A percentile compares a stretch with the other conserved stretches of the same genome.
Evolutionary conservation across 2,113 vertebrate genomes (phyloP).

Genomic region (Chloropsis cyanopogon): DNA sequence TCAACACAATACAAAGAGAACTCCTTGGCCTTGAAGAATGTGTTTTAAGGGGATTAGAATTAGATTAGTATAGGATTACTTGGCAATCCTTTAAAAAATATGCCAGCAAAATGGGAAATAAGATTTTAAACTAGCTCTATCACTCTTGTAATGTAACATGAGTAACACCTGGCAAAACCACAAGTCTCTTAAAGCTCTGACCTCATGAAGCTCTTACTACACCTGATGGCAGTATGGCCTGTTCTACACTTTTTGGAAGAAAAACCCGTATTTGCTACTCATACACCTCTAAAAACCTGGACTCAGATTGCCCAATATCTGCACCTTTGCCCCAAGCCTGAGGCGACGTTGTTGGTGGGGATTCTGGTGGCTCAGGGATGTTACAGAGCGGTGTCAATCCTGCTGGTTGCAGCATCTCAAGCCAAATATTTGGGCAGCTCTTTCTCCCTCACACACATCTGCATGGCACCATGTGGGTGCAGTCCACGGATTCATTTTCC

Average conservation of each 20-base stretch:
- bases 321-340: background rate
- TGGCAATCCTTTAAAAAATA: constrained; percentile 19
- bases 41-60: constrained; percentile 28
- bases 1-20: background rate
- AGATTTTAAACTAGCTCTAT: background rate
- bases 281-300: background rate
- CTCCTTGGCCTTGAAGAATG: background rate
- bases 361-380: fast-evolving
- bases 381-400: fast-evolving
- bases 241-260: background rate
- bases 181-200: background rate
- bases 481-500: background rate
- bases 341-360: fast-evolving
- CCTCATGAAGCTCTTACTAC: background rate
- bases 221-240: fast-evolving
- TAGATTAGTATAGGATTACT: constrained; percentile 40
- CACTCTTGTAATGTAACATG: background rate
- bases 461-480: background rate
- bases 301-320: background rate
- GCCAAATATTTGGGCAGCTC: background rate
- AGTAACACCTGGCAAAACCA: background rate
- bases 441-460: background rate
- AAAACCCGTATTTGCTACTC: background rate
- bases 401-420: background rate
- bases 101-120: constrained; percentile 14